Conservation (phyloP, 2,888 invertebrate species). For the Boloria selene region DNA sequence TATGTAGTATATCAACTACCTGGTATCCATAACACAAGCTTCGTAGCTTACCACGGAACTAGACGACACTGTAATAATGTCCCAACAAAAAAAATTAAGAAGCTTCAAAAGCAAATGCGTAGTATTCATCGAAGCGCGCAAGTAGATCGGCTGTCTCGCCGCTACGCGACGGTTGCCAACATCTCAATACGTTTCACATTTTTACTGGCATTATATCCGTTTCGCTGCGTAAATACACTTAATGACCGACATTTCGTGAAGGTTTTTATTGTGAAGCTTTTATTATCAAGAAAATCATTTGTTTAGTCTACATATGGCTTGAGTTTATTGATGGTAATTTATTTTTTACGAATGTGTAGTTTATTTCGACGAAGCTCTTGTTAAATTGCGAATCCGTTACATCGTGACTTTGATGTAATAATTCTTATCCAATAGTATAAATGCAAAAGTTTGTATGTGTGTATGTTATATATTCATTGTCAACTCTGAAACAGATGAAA, state of each 20-base stretch:
- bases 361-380: background rate
- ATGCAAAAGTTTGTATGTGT: too few species aligned
- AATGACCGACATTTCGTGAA: constrained; percentile 80
- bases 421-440: too few species aligned
- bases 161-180: constrained; percentile 66
- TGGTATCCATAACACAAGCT: too few species aligned
- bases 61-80: too few species aligned
- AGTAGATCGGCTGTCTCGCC: constrained; percentile 54
- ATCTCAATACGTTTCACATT: constrained; percentile 77
- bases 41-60: too few species aligned
- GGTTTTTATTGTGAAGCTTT: constrained; percentile 81
- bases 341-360: constrained; percentile 46
- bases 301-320: constrained; percentile 80
- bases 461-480: too few species aligned
- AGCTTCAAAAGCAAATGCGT: background rate
- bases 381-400: too few species aligned
- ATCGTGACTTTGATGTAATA: too few species aligned
- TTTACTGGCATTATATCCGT: constrained; percentile 79
- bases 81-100: too few species aligned
- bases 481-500: too few species aligned
- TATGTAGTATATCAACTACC: too few species aligned
- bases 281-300: constrained; percentile 80
- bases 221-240: constrained; percentile 80
- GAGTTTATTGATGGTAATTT: constrained; percentile 78
- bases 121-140: background rate